These are phyloP conservation scores for Drosophila algonquin DNA, from an alignment of 2,888 invertebrate species.

Conservation along the genomic window DNA sequence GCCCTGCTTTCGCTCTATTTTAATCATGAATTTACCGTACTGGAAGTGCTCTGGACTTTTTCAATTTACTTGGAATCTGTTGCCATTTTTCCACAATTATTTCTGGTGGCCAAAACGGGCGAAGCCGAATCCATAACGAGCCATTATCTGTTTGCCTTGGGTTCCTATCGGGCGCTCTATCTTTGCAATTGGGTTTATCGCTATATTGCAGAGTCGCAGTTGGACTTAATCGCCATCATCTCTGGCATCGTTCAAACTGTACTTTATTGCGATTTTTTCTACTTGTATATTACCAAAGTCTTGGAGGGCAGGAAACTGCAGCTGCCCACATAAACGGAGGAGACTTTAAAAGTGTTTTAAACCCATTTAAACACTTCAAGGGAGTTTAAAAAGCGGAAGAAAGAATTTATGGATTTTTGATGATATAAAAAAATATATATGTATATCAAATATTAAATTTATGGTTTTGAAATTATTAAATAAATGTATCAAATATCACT, in stretches of 20 bases:
- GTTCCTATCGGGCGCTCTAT: constrained; percentile 95
- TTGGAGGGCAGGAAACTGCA: constrained; percentile 98
- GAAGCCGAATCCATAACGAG: constrained; percentile 99
- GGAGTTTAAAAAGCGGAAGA: background rate
- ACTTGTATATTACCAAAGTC: constrained; percentile 99
- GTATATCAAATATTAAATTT: too few species aligned
- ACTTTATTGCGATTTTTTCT: constrained; percentile 99
- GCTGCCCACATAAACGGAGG: constrained; percentile 91
- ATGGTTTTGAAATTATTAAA: background rate
- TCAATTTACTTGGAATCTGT: constrained; percentile 99
- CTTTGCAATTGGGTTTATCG: constrained; percentile 98
- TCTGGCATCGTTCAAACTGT: constrained; percentile 99
- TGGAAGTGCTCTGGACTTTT: constrained; percentile 99
- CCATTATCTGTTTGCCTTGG: constrained; percentile 96
- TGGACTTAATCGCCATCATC: constrained; percentile 98
- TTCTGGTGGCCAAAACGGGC: constrained; percentile 98
- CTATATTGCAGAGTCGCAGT: constrained; percentile 96
- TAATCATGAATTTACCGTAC: constrained; percentile 96
- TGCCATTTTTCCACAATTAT: constrained; percentile 98
- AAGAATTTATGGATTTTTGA: background rate
- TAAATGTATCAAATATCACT: background rate
- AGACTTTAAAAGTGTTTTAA: constrained; percentile 34
- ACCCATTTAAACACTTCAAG: background rate
- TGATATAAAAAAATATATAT: background rate
- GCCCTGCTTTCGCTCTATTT: constrained; percentile 93